Evolutionary conservation across 2,797 vertebrate genomes (phyloP), one percentile per base, ranked within the genome.

Genomic region (Tadarida brasiliensis): DNA sequence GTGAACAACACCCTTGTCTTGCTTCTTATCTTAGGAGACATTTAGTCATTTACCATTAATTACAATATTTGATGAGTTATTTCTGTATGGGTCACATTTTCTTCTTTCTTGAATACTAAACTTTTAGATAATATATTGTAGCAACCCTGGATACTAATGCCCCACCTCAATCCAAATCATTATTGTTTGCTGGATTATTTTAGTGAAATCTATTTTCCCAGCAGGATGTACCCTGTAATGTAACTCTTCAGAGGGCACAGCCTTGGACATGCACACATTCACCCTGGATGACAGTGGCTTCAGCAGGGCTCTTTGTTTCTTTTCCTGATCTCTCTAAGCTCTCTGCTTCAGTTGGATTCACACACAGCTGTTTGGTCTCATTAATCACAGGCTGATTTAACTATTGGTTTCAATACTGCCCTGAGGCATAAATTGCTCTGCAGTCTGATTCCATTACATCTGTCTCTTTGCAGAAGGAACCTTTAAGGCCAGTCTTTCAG

Each of bases 331-430:
- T 84, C 71, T 85, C 54, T 28, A 90, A 88, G 44, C 26, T 54
- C 54, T 80, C 65, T 63, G 65, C 56, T 85, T 63, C 33, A 51
- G 71, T 28, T 90, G 71, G 70, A 78, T 70, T 85, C 71, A 44
- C 33, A 54, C 17, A 44, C 73, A 94, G 8, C 71, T 85, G 22
- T 85, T 90, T 63, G 73, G 82, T 67, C 76, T 76, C 49, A 76
- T 85, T 92, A 67, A 92, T 76, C 73, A 85, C 59, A 76, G 33
- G 49, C 33, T 78, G 81, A 78, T 63, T 70, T 85, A 78, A 16
- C 87, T 70, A n/a, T 61, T 87, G 80, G 54, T 94, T 85, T 94
- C 80, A 70, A 5, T 90, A 33, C 33, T 90, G 71, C 54, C 44
- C 73, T 71, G 54, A 70, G 71, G 63, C 87, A 93, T 82, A 85